Percentiles rank a stretch among this genome's conserved stretches.
Conservation (phyloP, 2,888 invertebrate species). For the Cotesia congregata region DNA sequence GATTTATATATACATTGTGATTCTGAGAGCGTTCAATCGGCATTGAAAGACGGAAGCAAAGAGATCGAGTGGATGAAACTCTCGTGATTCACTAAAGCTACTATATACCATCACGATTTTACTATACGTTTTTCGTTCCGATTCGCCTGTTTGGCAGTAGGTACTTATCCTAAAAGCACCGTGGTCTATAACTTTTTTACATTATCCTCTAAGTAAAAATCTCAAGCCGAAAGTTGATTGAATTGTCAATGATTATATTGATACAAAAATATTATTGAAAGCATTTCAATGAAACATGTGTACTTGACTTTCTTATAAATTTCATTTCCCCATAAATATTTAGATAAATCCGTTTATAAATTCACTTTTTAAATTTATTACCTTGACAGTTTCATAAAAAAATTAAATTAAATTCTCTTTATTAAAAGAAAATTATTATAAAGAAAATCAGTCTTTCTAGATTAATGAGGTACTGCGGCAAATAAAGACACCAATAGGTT, state of each 20-base stretch:
- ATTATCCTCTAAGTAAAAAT: slow-evolving; percentile 5
- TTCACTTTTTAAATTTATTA: not conserved
- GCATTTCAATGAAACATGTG: not conserved
- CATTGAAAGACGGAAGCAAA: not conserved
- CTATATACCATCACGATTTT: not conserved
- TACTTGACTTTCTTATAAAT: not conserved
- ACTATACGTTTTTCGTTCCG: slow-evolving; percentile 33
- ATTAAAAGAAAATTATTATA: no score
- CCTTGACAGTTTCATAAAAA: not conserved
- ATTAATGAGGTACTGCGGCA: no score
- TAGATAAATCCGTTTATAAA: not conserved
- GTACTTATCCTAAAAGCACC: slow-evolving; percentile 39
- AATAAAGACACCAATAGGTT: no score
- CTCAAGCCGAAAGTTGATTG: slow-evolving; percentile 12
- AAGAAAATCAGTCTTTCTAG: no score
- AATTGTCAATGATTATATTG: slow-evolving; percentile 27
- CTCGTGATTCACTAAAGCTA: not conserved
- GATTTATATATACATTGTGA: not conserved
- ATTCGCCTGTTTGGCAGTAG: slow-evolving; percentile 40
- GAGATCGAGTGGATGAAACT: slow-evolving; percentile 2
- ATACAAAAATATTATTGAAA: not conserved
- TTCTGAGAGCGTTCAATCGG: not conserved
- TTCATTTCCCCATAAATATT: not conserved
- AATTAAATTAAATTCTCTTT: not conserved
- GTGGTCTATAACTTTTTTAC: slow-evolving; percentile 21